Evolutionary conservation across 2,888 invertebrate species (phyloP), one percentile per base, ranked within the genome.

Genomic region (Pristionchus entomophagus): DNA sequence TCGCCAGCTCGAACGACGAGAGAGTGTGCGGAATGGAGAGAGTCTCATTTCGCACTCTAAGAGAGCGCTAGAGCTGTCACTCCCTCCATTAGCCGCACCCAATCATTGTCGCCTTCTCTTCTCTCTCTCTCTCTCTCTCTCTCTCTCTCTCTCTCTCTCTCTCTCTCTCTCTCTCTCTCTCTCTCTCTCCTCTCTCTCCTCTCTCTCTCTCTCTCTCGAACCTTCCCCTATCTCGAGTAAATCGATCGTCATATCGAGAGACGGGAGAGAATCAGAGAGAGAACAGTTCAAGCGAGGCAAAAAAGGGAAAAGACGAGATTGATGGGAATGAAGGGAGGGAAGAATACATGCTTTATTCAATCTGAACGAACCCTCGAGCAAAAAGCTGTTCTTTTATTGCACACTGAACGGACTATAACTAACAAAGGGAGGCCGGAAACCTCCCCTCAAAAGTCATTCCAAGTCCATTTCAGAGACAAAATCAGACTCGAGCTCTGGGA

Each of bases 401-500:
- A n/a, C n/a, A n/a, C 8, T 26, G 45, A 73, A 45, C 41, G 73
- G 22, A 41, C 59, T n/a, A n/a, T 59, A 22, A 22, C 26, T 12
- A 8, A 14, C 26, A 26, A 26, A 59, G 59, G 26, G 41, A 41
- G 41, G 5, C 41, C n/a, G n/a, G 38, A 45, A n/a, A 22, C 8
- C 59, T 22, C 22, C n/a, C n/a, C n/a, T 10, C 22, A 29, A 26
- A 35, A 49, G 19, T 17, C 26, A 82, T 26, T 65, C 26, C 10
- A 35, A 69, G 29, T 32, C 0, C 26, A n/a, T 53, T 85, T 5
- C 85, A 85, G 85, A 51, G 85, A 85, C 56, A 85, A 90, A 88
- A 89, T 91, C 82, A 87, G 91, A 86, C 88, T 91, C 81, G 91
- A 91, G 86, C 87, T 91, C 19, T 91, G 91, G 91, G 93, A 93